Conservation (phyloP, 2,113 vertebrate species). For the Raja brachyura region DNA sequence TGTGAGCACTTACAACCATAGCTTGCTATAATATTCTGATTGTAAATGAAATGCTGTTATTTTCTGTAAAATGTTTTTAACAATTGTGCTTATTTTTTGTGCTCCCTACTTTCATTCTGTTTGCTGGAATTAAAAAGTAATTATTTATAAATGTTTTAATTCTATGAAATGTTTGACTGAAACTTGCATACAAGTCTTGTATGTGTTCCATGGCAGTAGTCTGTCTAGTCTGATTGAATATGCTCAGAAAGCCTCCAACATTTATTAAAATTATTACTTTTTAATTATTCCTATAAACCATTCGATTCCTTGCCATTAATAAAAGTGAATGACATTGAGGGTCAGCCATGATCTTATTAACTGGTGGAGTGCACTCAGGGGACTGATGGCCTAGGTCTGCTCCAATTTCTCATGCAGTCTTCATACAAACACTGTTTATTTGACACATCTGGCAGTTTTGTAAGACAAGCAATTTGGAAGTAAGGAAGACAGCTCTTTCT, state of each 20-base stretch:
- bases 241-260: background rate
- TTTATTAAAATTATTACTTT: background rate
- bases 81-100: background rate
- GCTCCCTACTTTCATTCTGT: background rate
- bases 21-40: background rate
- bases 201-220: background rate
- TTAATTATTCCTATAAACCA: background rate
- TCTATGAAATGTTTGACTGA: background rate
- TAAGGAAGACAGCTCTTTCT: background rate
- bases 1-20: background rate
- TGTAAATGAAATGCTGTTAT: background rate
- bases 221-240: background rate
- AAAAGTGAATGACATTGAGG: too few relatives aligned
- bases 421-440: background rate
- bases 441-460: slow-evolving; percentile 12
- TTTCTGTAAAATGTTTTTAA: background rate
- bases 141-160: background rate
- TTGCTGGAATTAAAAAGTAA: background rate
- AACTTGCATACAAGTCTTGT: background rate
- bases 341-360: too few relatives aligned
- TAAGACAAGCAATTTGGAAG: background rate
- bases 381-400: too few relatives aligned
- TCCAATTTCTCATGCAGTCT: background rate
- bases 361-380: too few relatives aligned
- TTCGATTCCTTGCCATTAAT: background rate